Evolutionary conservation across 2,113 vertebrate species (phyloP).

Genomic region (Kobus ellipsiprymnus): DNA sequence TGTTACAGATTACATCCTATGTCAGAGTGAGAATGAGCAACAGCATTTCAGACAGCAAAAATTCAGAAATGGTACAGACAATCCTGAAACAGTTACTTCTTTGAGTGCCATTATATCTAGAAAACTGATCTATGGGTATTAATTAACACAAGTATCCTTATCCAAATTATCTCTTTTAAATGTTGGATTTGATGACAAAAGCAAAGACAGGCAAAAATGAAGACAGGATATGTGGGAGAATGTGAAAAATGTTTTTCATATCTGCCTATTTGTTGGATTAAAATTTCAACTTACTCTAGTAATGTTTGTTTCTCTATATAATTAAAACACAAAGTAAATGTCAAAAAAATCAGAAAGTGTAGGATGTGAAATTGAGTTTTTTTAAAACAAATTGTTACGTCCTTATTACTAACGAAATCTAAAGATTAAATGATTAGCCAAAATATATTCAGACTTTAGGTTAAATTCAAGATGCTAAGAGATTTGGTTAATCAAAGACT

Average conservation of each 20-base stretch:
- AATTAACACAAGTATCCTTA: neutral
- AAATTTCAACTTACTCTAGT: neutral
- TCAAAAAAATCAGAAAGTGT: neutral
- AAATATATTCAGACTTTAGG: conserved; percentile 4
- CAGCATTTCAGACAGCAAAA: neutral
- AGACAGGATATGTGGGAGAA: neutral
- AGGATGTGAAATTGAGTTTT: conserved; percentile 22
- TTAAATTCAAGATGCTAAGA: conserved; percentile 27
- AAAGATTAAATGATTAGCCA: neutral
- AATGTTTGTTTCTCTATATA: neutral
- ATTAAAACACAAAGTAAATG: conserved; percentile 29
- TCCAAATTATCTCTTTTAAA: neutral
- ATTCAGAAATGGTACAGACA: neutral
- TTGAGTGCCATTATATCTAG: neutral
- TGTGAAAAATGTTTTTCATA: neutral
- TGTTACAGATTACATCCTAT: neutral
- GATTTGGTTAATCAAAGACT: neutral
- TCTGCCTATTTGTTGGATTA: neutral
- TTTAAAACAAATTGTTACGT: neutral
- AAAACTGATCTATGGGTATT: neutral
- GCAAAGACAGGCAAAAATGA: neutral
- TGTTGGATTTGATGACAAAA: neutral
- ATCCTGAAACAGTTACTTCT: neutral
- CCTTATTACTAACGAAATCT: neutral
- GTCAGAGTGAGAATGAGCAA: neutral